Conservation (phyloP, 2,113 vertebrate genomes). For the Paradoxurus hermaphroditus region DNA sequence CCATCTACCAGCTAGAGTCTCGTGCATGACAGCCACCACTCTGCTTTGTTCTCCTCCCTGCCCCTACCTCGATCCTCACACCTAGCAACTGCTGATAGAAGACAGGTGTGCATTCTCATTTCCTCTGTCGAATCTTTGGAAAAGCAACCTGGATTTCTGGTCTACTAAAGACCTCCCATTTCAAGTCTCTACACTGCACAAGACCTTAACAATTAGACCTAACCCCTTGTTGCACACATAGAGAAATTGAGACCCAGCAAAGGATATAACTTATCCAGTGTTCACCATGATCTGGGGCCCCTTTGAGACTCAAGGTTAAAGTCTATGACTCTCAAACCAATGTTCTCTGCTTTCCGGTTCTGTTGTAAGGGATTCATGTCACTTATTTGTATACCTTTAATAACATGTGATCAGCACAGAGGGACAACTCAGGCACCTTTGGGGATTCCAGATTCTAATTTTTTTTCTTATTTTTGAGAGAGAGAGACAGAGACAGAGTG, state of each 20-base stretch:
- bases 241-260: neutral
- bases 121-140: neutral
- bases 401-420: neutral
- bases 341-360: neutral
- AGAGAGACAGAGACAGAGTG: no score
- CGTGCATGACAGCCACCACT: neutral
- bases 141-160: neutral
- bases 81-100: neutral
- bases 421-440: neutral
- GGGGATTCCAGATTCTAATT: neutral
- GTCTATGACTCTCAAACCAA: neutral
- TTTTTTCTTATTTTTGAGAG: no score
- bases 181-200: neutral
- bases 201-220: neutral
- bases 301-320: neutral
- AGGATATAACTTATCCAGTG: fast-evolving
- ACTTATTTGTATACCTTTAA: neutral
- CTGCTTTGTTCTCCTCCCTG: no score
- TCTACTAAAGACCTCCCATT: neutral
- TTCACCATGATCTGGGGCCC: neutral
- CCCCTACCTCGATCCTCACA: neutral
- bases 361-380: neutral
- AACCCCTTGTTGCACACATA: neutral
- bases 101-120: neutral
- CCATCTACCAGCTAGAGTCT: neutral